Conservation (phyloP, 2,113 vertebrate genomes). For the Nothocercus nigrocapillus region DNA sequence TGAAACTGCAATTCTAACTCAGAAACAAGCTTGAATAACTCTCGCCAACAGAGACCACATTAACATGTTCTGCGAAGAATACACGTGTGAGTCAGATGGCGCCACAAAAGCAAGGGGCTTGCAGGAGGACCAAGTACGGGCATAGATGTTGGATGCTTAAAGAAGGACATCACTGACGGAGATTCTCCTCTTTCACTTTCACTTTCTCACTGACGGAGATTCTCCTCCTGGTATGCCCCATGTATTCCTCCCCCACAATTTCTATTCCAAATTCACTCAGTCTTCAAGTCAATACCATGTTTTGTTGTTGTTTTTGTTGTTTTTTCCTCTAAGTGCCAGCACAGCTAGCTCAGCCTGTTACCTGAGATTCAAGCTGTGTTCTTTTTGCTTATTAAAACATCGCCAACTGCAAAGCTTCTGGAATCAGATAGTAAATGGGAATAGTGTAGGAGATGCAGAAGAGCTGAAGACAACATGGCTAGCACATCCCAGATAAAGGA, state of each 20-base stretch:
- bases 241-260: conserved; percentile 63
- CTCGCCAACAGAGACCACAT: conserved; percentile 15
- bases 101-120: background rate
- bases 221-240: conserved; percentile 37
- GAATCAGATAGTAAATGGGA: conserved; percentile 53
- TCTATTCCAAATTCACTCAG: conserved; percentile 66
- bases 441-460: conserved; percentile 32
- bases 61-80: background rate
- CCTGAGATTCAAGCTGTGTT: conserved; percentile 68
- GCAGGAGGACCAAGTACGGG: background rate
- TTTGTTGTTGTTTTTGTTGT: background rate
- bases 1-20: background rate
- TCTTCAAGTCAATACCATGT: conserved; percentile 62
- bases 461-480: background rate
- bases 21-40: conserved; percentile 23
- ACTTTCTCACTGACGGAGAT: conserved; percentile 63
- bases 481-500: conserved; percentile 31
- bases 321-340: conserved; percentile 47
- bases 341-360: conserved; percentile 65
- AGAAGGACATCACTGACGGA: conserved; percentile 49
- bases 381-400: conserved; percentile 71
- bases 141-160: conserved; percentile 20
- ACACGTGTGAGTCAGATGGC: conserved; percentile 24
- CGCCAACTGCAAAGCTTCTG: conserved; percentile 66
- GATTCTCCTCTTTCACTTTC: conserved; percentile 50